Percentiles rank a stretch among this genome's conserved stretches.
These are phyloP conservation scores for Eristalinus sepulchralis DNA, from an alignment of 2,888 invertebrate genomes.

Conservation along the genomic window DNA sequence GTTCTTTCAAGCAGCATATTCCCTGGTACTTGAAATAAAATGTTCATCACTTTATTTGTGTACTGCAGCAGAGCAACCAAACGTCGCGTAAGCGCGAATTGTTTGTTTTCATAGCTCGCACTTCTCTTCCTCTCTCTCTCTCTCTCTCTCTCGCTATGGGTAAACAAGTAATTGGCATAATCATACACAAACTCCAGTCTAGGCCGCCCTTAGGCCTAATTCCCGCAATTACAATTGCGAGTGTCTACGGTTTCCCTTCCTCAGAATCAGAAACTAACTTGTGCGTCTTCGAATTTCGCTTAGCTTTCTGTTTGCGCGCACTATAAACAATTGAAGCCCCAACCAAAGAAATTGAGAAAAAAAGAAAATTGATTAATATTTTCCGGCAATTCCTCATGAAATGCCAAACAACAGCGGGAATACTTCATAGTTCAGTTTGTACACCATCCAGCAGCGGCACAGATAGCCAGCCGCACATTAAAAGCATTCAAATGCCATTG, in stretches of 20 bases:
- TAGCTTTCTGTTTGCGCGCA: constrained; percentile 34
- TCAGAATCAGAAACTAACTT: neutral
- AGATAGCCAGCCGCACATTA: constrained; percentile 11
- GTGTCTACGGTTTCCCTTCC: constrained; percentile 20
- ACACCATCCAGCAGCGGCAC: constrained; percentile 7
- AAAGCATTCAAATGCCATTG: constrained; percentile 32
- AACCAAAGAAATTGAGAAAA: neutral
- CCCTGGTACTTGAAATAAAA: too few species aligned
- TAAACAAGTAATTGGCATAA: constrained; percentile 20
- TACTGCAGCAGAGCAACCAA: neutral
- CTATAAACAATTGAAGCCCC: constrained; percentile 76
- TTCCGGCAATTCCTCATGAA: constrained; percentile 74
- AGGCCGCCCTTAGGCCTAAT: neutral
- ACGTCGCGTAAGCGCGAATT: neutral
- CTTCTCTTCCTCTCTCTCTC: neutral
- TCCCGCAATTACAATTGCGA: constrained; percentile 21
- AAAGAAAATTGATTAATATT: constrained; percentile 78
- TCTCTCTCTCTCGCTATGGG: neutral
- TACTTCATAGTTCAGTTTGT: constrained; percentile 23
- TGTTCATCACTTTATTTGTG: too few species aligned
- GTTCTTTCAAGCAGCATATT: too few species aligned
- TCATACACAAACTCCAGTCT: neutral
- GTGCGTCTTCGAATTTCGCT: neutral
- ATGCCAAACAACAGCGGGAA: constrained; percentile 9
- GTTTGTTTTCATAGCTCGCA: constrained; percentile 23